Base-by-base conservation (phyloP, 2,797 vertebrate genomes). In the Trachops cirrhosus region DNA sequence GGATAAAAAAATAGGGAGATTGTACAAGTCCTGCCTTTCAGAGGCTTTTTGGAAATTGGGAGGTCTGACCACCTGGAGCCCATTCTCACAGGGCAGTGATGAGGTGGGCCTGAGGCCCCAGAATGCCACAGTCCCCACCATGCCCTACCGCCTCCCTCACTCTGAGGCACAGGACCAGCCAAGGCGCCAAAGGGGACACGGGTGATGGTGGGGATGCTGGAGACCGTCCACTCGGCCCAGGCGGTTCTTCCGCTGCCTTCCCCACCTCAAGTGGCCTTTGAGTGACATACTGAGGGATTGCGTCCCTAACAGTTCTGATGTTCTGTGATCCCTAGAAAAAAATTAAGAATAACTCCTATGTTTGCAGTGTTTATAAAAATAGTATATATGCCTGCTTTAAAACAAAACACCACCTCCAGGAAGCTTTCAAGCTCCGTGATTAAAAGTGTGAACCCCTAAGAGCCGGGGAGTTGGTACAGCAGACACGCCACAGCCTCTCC, bases 401-500 rank as follows among this genome's bases (percentile, higher is more conserved):
- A 54, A 54, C 2, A 54, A 37, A 41, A 3, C 22, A 11, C 5
- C 10, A 32, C 6, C 54, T 52, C n/a, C 12, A 46, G 54, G 46
- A 57, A 6, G 26, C 7, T 59, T 74, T 62, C 34, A 71, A 74
- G 52, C 64, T 50, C 39, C 3, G 5, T 12, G 19, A 26, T 41
- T 75, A 32, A n/a, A n/a, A 50, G 34, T n/a, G 10, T 8, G 24
- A 9, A 46, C 1, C 37, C 44, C 21, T 5, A 29, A 32, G 77
- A 16, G 4, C 62, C 3, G 1, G 37, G 21, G 19, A 12, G 52
- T 4, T 67, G 9, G 0, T 22, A 2, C 6, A 2, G 22, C 37
- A 26, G 29, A 9, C 0, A 0, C 0, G 2, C 32, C 71, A 24
- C 0, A 0, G 26, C 59, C 3, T 41, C 7, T 0, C 11, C 3